Conservation (phyloP, 2,113 vertebrate genomes). For the Vulpes ferrilata region DNA sequence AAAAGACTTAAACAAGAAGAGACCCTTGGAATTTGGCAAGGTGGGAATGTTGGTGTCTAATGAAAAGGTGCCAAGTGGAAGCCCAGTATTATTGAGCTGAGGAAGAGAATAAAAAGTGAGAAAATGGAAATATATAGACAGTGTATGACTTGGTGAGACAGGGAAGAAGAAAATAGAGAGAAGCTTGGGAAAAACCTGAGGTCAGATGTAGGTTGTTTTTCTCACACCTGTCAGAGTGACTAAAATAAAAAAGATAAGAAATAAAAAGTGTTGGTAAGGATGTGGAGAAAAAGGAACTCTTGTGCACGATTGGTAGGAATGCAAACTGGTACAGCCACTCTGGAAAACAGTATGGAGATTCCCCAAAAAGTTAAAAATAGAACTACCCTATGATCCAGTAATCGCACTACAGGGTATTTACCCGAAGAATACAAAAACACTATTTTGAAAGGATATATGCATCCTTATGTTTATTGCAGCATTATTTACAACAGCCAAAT, state of each 20-base stretch:
- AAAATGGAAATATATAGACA: neutral
- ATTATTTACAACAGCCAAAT: neutral
- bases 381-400: neutral
- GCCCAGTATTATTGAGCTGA: neutral
- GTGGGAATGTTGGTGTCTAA: neutral
- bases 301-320: neutral
- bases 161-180: neutral
- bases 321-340: neutral
- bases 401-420: neutral
- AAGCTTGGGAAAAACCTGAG: neutral
- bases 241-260: neutral
- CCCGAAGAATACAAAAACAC: neutral
- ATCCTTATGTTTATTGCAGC: neutral
- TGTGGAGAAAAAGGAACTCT: neutral
- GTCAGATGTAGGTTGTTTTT: neutral
- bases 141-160: neutral
- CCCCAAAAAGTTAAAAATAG: neutral
- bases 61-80: neutral
- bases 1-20: neutral
- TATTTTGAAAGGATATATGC: neutral
- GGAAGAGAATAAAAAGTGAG: neutral
- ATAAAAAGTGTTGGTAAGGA: neutral
- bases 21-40: neutral
- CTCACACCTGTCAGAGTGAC: neutral
- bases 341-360: neutral